phyloP scores from a whole-genome alignment of 2,113 vertebrate genomes.

The Neopipo cinnamomea region DNA sequence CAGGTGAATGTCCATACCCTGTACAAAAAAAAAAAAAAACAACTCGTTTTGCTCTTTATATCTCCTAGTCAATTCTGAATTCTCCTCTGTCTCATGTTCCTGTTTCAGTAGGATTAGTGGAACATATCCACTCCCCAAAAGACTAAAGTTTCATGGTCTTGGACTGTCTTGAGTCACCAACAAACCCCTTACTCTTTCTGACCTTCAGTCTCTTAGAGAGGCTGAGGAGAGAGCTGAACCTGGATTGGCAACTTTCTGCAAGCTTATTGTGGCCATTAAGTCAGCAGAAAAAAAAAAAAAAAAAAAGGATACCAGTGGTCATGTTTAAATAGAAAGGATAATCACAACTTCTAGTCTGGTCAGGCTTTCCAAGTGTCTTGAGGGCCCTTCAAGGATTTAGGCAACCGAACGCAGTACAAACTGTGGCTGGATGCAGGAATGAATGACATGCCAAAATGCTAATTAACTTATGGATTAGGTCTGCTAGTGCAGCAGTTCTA shows the following conservation, averaged over 20 bases:
- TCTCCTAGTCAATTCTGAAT: neutral
- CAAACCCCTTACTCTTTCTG: neutral
- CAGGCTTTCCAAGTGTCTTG: neutral
- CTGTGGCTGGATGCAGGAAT: neutral
- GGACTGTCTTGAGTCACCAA: neutral
- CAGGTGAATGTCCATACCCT: neutral
- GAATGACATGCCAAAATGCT: neutral
- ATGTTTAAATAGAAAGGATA: neutral
- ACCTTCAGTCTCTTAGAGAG: neutral
- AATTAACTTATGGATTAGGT: neutral
- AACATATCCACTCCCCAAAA: neutral
- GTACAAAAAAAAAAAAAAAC: neutral
- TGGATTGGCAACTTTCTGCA: neutral
- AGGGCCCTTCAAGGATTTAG: neutral
- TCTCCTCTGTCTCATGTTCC: neutral
- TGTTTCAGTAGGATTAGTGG: neutral
- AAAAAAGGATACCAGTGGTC: neutral
- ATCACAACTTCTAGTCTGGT: neutral
- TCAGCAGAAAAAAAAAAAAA: neutral
- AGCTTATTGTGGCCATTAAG: neutral
- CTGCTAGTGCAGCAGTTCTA: neutral
- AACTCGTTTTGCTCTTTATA: neutral
- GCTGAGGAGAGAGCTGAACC: neutral
- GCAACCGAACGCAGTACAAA: neutral
- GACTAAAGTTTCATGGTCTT: neutral